Evolutionary conservation across 2,797 vertebrate species (phyloP), one percentile per base, ranked within the genome.

Genomic region (Heliangelus exortis): DNA sequence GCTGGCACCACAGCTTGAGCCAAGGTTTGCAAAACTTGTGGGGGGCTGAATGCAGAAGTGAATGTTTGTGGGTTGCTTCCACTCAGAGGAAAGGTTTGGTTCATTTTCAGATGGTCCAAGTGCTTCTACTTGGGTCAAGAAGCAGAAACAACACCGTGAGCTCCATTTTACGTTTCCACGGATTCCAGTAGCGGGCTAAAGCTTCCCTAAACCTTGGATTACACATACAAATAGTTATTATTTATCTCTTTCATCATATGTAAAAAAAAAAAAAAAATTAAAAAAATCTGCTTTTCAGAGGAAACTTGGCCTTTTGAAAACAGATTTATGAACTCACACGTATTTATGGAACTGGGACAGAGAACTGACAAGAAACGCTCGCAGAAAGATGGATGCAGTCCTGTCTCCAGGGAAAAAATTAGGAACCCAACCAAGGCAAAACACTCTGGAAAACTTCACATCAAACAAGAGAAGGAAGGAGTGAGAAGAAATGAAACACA

Each of bases 351-450:
- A 33, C 67, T 25, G 95, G 85, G 88, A 95, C 83, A 89, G 81
- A 72, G 90, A 81, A 79, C 90, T 76, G 55, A 89, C 65, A 47
- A 6, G 59, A 93, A 87, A 76, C 50, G n/a, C 45, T 83, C 18
- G 3, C 91, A 55, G 93, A 71, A 86, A 94, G 86, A 79, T 61
- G 85, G 90, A 94, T 93, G 85, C 25, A 93, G 53, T 59, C 77
- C 92, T 34, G 45, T 91, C 94, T 63, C 96, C 71, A 20, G 78
- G 11, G 90, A 50, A 74, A 93, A 89, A 89, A 41, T 10, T 77
- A 84, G 91, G 65, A 90, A 91, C 58, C 73, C 78, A 76, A 59
- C 54, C 72, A 92, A 77, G 93, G 77, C 55, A 91, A 96, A 93
- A 68, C 69, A 57, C 76, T 87, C 79, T 74, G 76, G 79, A 92